Evolutionary conservation across 2,888 invertebrate species (phyloP), one percentile per base, ranked within the genome.

Genomic region (Buathra laborator): DNA sequence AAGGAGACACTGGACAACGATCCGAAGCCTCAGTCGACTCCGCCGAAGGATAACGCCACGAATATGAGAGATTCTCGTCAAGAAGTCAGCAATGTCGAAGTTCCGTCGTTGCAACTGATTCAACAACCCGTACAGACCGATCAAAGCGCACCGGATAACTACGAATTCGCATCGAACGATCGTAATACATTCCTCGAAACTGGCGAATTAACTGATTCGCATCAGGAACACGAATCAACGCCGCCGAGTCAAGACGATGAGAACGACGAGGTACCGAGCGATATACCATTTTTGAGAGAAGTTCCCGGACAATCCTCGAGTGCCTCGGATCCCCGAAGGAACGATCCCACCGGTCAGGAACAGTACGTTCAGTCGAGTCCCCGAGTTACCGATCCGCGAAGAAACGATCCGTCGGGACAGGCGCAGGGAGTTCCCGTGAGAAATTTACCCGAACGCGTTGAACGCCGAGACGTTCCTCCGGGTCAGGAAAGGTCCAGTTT

Each of bases 241-340:
- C 91, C 93, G 0, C 90, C 92, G 3, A 92, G 90, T 76, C 94
- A 94, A 77, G 94, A 94, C 9, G 94, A 94, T 37, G 93, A 94
- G 79, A 94, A 94, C 32, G 94, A 94, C 16, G 94, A 94, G 86
- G 93, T 93, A 16, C 93, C 94, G 9, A 93, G 90, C 51, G 94
- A 94, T 83, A 94, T 94, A 86, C 94, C 94, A 1, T 94, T 94
- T 59, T 67, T 92, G 32, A 90, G 94, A 1, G 94, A 94, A 85
- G 94, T 94, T 2, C 94, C 93, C 0, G 94, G 94, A 0, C 94
- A 94, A 67, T 94, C 94, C 3, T 94, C 94, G 4, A 93, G 93
- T 29, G 90, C 89, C 29, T 87, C 90, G 16, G 94, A 94, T 88
- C 90, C 93, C 0, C 91, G 93, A 0, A 91, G 94, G 59, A 94